Evolutionary conservation across 2,888 invertebrate genomes (phyloP), one percentile per base, ranked within the genome.

Genomic region (Plutella xylostella): DNA sequence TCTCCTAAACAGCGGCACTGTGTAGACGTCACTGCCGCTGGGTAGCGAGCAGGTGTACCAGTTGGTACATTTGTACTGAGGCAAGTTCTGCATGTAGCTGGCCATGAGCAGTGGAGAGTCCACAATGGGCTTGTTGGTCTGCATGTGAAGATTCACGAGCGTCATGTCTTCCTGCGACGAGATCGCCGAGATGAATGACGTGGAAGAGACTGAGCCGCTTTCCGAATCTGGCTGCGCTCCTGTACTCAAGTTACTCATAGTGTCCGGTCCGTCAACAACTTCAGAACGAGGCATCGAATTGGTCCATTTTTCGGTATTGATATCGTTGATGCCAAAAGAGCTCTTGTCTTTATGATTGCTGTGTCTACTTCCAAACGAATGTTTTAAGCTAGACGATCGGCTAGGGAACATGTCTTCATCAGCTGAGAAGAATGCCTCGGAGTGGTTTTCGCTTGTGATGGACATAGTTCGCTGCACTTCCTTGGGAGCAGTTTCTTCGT

Each of bases 81-180:
- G 94, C 61, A 98, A 82, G 71, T 97, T 96, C 58, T 92, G 92
- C 65, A 94, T 90, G 67, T 98, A 98, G 62, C 96, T 96, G 4
- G 96, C 93, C 95, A 98, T 96, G 0, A 98, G 80, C 43, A 98
- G 80, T 0, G 97, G 96, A 0, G 97, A 97, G 61, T 97, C 95
- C 5, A 94, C 91, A 51, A 98, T 97, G 0, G 97, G 93, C 48
- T 89, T 86, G 67, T 94, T 94, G 20, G 96, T 91, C 80, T 98
- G 97, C 89, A 95, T 94, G 61, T 97, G 96, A 14, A 98, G 85
- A 74, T 97, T 96, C 0, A 98, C 94, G 45, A 96, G 74, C 0
- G 94, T 94, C 72, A 94, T 90, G 65, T 96, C 96, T 74, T 96
- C 96, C 68, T 96, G 96, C 11, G 95, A 96, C 1, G 94, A 96